Conservation (phyloP, 1,140 invertebrate genomes). For the Meloidogyne exigua region DNA sequence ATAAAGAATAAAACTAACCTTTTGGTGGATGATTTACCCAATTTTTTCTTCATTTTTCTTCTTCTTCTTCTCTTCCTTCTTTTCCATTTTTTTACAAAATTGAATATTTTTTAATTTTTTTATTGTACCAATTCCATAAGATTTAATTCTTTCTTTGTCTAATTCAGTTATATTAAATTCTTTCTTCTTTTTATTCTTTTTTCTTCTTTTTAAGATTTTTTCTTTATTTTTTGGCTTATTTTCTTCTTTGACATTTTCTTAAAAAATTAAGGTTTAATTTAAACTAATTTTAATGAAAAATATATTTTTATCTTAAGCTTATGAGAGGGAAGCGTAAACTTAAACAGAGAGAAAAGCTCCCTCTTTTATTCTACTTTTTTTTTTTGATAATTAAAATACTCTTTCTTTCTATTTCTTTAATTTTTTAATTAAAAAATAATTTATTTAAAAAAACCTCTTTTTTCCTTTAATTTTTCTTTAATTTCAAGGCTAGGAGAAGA, state of each 20-base stretch:
- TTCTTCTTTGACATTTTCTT: not conserved
- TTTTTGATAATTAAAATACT: no score
- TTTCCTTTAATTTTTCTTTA: not conserved
- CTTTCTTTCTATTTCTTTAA: no score
- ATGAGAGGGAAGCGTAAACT: no score
- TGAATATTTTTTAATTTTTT: constrained; percentile 6
- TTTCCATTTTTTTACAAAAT: not conserved
- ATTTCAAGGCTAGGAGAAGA: no score
- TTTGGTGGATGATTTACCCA: not conserved
- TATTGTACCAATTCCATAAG: not conserved
- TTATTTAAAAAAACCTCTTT: no score
- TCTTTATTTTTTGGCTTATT: not conserved
- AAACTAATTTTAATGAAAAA: no score
- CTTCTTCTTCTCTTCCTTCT: not conserved
- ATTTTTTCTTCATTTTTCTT: not conserved
- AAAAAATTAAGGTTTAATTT: no score
- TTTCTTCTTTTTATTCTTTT: not conserved
- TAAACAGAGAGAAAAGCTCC: no score
- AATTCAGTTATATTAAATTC: not conserved
- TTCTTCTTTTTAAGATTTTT: not conserved
- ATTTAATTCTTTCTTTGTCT: not conserved
- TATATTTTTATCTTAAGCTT: no score
- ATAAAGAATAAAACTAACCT: no score
- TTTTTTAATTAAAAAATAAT: no score
- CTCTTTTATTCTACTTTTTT: no score